Evolutionary conservation across 2,797 vertebrate genomes (phyloP).

Genomic region (Coregonus suidteri): DNA sequence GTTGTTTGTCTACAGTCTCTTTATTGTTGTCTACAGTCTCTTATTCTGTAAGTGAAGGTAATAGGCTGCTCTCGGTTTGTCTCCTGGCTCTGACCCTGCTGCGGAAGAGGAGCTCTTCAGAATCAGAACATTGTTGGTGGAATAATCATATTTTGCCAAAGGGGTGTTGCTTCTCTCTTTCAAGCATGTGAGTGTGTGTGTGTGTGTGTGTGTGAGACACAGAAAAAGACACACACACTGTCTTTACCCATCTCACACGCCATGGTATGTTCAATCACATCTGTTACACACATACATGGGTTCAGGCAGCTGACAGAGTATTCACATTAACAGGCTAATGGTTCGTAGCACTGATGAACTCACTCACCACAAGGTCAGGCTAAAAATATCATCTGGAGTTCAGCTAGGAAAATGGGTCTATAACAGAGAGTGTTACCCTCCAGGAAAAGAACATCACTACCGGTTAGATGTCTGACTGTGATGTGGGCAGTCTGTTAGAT

Average conservation of each 20-base stretch:
- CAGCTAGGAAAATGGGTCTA: conserved; percentile 8
- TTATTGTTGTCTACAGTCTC: conserved; percentile 19
- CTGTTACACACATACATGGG: neutral
- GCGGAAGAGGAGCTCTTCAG: conserved; percentile 37
- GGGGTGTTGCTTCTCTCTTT: neutral
- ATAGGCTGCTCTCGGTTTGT: conserved; percentile 32
- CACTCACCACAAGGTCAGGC: conserved; percentile 14
- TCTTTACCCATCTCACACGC: neutral
- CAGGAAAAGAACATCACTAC: neutral
- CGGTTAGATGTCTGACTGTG: neutral
- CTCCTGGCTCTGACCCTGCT: conserved; percentile 29
- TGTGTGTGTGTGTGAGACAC: too few species aligned
- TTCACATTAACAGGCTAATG: conserved; percentile 23
- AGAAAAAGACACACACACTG: neutral
- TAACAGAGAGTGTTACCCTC: neutral
- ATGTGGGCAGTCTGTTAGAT: neutral
- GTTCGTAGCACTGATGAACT: conserved; percentile 9
- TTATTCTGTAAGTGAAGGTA: conserved; percentile 44
- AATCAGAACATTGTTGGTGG: conserved; percentile 22
- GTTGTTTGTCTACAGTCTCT: conserved; percentile 17
- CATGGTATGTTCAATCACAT: neutral
- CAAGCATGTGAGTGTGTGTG: too few species aligned
- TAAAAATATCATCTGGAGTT: conserved; percentile 16
- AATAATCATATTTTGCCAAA: conserved; percentile 35
- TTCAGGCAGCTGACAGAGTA: conserved; percentile 8